These are phyloP conservation scores for Rafetus swinhoei DNA, from an alignment of 2,113 vertebrate species.

Conservation along the genomic window DNA sequence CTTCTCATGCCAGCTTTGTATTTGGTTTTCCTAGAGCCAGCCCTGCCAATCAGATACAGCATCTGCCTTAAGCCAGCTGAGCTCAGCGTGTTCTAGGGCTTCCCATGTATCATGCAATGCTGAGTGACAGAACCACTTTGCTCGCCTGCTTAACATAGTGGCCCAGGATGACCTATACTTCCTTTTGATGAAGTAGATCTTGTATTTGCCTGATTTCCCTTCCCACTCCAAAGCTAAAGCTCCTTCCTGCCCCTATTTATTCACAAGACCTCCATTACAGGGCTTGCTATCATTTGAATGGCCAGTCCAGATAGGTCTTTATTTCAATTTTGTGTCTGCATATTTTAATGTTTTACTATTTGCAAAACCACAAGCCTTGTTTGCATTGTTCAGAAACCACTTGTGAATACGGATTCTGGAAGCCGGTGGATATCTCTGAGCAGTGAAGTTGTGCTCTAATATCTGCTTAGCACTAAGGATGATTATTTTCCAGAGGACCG, in stretches of 20 bases:
- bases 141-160: not conserved
- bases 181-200: not conserved
- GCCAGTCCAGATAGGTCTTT: not conserved
- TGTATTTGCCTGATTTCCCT: not conserved
- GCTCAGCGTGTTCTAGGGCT: not conserved
- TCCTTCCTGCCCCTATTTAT: not conserved
- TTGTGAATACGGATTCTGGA: conserved; percentile 20
- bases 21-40: not conserved
- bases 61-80: not conserved
- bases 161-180: not conserved
- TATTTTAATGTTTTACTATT: conserved; percentile 9
- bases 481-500: not conserved
- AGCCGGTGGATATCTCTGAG: not conserved
- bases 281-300: not conserved
- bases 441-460: not conserved
- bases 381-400: conserved; percentile 11
- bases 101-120: conserved; percentile 1
- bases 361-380: conserved; percentile 8
- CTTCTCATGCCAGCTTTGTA: accelerated
- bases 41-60: not conserved
- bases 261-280: not conserved
- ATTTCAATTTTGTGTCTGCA: not conserved
- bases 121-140: not conserved
- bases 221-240: not conserved
- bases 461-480: not conserved